phyloP scores from a whole-genome alignment of 1,140 invertebrate species.

The Drosophila lini region DNA sequence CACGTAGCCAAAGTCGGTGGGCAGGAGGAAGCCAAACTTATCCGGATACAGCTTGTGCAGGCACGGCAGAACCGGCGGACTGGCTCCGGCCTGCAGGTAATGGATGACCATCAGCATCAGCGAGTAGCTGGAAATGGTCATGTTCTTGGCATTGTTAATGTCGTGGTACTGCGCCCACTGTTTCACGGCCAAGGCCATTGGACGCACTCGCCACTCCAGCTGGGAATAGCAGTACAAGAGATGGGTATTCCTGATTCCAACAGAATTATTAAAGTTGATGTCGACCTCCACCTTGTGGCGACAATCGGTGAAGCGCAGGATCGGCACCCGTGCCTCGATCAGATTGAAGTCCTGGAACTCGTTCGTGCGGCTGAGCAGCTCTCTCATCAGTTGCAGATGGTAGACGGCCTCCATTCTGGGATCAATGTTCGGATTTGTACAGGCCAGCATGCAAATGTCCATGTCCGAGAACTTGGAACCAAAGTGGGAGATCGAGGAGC shows the following conservation, averaged over 20 bases:
- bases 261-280: conserved; percentile 98
- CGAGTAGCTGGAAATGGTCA: conserved; percentile 98
- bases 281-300: conserved; percentile 94
- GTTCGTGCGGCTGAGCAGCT: conserved; percentile 61
- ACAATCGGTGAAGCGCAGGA: conserved; percentile 93
- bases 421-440: conserved; percentile 86
- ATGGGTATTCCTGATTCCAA: conserved; percentile 98
- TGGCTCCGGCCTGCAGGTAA: conserved; percentile 96
- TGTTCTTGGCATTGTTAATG: conserved; percentile 98
- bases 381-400: conserved; percentile 68
- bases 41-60: conserved; percentile 90
- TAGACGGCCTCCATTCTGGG: conserved; percentile 77
- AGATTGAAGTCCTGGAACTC: conserved; percentile 89
- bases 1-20: conserved; percentile 84
- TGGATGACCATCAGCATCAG: conserved; percentile 98
- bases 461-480: conserved; percentile 96
- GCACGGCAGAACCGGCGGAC: conserved; percentile 93
- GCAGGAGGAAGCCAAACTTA: conserved; percentile 86
- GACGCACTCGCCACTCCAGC: conserved; percentile 96
- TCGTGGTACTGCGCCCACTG: conserved; percentile 96
- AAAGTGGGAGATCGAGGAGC: conserved; percentile 98
- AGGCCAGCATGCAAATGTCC: conserved; percentile 96
- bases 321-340: conserved; percentile 97
- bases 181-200: conserved; percentile 95
- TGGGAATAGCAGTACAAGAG: conserved; percentile 95